Evolutionary conservation across 2,888 invertebrate species (phyloP).

Genomic region (Himalopsyche tibetana): DNA sequence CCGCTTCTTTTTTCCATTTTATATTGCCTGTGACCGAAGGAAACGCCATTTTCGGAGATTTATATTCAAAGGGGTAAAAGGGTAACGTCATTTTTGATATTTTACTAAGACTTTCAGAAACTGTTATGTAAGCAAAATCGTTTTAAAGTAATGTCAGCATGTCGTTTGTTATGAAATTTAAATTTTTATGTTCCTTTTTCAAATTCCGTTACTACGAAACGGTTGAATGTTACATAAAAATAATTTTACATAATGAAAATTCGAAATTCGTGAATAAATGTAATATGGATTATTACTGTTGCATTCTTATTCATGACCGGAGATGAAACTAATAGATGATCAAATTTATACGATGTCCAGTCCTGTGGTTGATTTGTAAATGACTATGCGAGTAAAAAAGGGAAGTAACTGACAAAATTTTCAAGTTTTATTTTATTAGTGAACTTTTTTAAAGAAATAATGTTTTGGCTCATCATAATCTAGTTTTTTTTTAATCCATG

Average conservation of each 20-base stretch:
- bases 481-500: no score
- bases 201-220: not conserved
- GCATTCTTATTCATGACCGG: no score
- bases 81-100: slow-evolving; percentile 43
- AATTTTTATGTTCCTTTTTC: slow-evolving; percentile 18
- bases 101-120: slow-evolving; percentile 45
- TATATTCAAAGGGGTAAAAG: slow-evolving; percentile 53
- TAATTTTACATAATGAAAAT: not conserved
- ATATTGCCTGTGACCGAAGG: slow-evolving; percentile 33
- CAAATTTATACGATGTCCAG: no score
- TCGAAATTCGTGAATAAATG: no score
- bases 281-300: no score
- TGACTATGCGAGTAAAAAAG: no score
- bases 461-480: no score
- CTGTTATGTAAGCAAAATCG: slow-evolving; percentile 37
- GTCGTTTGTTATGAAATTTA: slow-evolving; percentile 20
- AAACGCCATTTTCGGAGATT: slow-evolving; percentile 50
- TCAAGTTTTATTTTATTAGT: no score
- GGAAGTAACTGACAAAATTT: no score
- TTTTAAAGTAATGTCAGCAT: not conserved
- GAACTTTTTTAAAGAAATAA: no score
- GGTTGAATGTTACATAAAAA: not conserved
- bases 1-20: slow-evolving; percentile 50
- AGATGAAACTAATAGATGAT: no score
- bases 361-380: no score